Conservation (phyloP, 2,888 invertebrate genomes). For the Micoletzkya japonica region DNA sequence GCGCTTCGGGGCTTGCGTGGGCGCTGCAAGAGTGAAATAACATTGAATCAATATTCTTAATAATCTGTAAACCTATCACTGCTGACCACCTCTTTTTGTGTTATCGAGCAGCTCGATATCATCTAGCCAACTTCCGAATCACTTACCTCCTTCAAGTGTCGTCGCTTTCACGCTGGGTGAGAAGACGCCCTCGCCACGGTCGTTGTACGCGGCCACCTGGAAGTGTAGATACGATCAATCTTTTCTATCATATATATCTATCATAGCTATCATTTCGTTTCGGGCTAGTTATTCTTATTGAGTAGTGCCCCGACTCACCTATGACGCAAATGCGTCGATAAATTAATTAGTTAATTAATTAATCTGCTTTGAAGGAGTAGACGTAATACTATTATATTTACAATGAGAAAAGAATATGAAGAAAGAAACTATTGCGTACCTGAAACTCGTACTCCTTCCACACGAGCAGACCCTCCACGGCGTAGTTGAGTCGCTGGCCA, state of each 20-base stretch:
- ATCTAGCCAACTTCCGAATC: not conserved
- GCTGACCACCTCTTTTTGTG: not conserved
- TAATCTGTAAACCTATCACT: not conserved
- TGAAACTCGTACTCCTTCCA: slow-evolving; percentile 95
- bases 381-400: not conserved
- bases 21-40: slow-evolving; percentile 71
- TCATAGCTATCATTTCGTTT: not conserved
- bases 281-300: too few relatives aligned
- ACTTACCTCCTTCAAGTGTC: slow-evolving; percentile 83
- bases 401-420: not conserved
- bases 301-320: too few relatives aligned
- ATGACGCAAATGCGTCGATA: too few relatives aligned
- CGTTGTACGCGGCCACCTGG: slow-evolving; percentile 90
- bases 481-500: slow-evolving; percentile 81
- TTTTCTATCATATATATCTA: not conserved
- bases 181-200: slow-evolving; percentile 90
- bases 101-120: not conserved
- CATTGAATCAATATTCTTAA: too few relatives aligned
- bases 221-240: slow-evolving; percentile 64
- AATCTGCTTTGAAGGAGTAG: not conserved
- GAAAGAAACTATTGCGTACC: slow-evolving; percentile 17
- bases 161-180: slow-evolving; percentile 88
- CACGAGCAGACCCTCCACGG: slow-evolving; percentile 88
- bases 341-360: too few relatives aligned
- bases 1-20: slow-evolving; percentile 86